Percentiles rank a stretch among this genome's conserved stretches.
These are phyloP conservation scores for Drosophila carrolli DNA, from an alignment of 1,140 invertebrate genomes.

Conservation along the genomic window DNA sequence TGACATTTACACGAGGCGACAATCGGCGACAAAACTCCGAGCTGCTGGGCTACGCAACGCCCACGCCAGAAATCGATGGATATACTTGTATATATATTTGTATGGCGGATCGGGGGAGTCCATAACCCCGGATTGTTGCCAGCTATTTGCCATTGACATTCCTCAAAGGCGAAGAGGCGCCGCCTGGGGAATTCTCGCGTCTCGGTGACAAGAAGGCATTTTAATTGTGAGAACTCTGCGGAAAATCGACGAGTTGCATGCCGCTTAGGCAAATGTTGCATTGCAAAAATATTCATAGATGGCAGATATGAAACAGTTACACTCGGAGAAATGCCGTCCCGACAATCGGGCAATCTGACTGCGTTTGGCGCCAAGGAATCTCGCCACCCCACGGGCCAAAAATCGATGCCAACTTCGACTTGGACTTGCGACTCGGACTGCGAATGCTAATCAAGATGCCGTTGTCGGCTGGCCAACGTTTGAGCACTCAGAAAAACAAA, in stretches of 20 bases:
- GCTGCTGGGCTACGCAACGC: conserved; percentile 78
- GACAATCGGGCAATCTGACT: conserved; percentile 29
- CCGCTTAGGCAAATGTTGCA: conserved; percentile 38
- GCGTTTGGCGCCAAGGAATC: conserved; percentile 73
- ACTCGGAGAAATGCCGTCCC: conserved; percentile 29
- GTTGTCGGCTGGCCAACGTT: conserved; percentile 44
- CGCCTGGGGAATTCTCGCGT: conserved; percentile 34
- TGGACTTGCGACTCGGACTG: conserved; percentile 33
- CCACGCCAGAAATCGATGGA: conserved; percentile 34
- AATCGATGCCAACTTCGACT: conserved; percentile 42
- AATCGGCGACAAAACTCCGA: conserved; percentile 61
- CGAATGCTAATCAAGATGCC: conserved; percentile 76
- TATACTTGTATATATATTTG: neutral
- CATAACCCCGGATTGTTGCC: neutral
- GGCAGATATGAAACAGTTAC: conserved; percentile 48
- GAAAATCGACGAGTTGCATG: conserved; percentile 71
- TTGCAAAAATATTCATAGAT: conserved; percentile 21
- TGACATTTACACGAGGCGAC: conserved; percentile 75
- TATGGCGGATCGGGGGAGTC: neutral
- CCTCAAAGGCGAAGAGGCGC: conserved; percentile 48
- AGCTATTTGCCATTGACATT: conserved; percentile 66
- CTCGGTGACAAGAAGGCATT: conserved; percentile 56
- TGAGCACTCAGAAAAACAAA: conserved; percentile 16
- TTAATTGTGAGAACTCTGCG: conserved; percentile 77
- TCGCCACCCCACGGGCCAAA: conserved; percentile 71